These are phyloP conservation scores for Cheilosia soror DNA, from an alignment of 2,888 invertebrate genomes.

Conservation along the genomic window DNA sequence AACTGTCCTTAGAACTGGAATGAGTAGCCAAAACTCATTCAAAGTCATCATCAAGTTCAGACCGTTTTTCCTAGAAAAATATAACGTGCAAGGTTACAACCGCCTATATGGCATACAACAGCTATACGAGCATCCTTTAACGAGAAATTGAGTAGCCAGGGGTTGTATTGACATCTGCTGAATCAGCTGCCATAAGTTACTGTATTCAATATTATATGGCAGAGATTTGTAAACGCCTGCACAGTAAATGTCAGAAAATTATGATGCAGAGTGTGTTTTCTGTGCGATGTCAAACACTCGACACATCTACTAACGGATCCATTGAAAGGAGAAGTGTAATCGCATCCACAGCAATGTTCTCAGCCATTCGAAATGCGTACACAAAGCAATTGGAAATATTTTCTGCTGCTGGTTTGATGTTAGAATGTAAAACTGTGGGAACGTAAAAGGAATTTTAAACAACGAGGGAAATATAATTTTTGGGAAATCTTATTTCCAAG, in stretches of 20 bases:
- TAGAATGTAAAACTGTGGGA: not conserved
- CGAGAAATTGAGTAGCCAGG: not conserved
- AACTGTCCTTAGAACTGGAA: not conserved
- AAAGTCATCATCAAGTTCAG: not conserved
- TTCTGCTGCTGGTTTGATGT: not conserved
- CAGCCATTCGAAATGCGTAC: not conserved
- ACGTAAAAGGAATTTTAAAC: not conserved
- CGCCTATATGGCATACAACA: too few relatives aligned
- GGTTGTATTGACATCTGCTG: not conserved
- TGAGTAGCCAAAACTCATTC: not conserved
- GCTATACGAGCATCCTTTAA: too few relatives aligned
- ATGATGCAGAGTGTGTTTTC: conserved; percentile 15
- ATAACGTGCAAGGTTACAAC: not conserved
- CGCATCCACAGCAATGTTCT: too few relatives aligned
- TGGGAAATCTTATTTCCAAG: not conserved
- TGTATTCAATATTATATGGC: not conserved
- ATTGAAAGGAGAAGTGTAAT: conserved; percentile 6
- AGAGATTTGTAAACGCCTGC: not conserved
- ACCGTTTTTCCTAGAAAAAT: not conserved
- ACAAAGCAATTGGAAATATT: not conserved
- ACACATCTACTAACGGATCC: conserved; percentile 1
- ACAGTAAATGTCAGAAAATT: conserved; percentile 2
- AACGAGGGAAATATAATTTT: not conserved
- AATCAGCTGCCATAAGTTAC: not conserved
- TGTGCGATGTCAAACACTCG: not conserved